These are phyloP conservation scores for Ommatoiulus sabulosus DNA, from an alignment of 2,888 invertebrate genomes.

Conservation along the genomic window DNA sequence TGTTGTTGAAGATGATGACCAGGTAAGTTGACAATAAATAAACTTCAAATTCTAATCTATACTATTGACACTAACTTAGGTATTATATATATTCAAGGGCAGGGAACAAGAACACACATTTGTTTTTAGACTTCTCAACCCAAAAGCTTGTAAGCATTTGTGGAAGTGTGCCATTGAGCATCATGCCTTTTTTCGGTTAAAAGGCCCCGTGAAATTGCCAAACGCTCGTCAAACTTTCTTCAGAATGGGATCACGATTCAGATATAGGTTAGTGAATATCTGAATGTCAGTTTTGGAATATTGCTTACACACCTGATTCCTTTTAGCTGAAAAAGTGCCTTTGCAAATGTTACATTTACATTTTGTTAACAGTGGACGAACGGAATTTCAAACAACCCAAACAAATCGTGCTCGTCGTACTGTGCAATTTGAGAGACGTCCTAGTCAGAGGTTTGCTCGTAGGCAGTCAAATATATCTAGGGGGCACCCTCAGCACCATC, in stretches of 20 bases:
- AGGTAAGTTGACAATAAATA: constrained; percentile 65
- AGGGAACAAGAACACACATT: constrained; percentile 98
- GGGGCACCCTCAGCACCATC: constrained; percentile 61
- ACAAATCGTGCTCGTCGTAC: constrained; percentile 90
- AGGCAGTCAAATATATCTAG: constrained; percentile 84
- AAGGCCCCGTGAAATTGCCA: constrained; percentile 88
- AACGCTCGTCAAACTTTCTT: constrained; percentile 95
- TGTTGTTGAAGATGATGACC: constrained; percentile 98
- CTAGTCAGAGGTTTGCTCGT: constrained; percentile 95
- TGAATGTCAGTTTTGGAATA: background rate
- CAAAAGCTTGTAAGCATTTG: constrained; percentile 98
- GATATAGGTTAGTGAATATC: constrained; percentile 74
- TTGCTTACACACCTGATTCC: background rate
- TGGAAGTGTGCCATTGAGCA: constrained; percentile 99
- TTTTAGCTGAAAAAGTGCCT: background rate
- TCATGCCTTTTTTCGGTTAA: constrained; percentile 97
- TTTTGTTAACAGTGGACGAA: constrained; percentile 80
- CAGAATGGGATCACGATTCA: constrained; percentile 97
- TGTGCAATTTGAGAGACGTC: constrained; percentile 95
- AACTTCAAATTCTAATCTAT: constrained; percentile 61
- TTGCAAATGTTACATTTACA: background rate
- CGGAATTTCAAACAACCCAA: constrained; percentile 97
- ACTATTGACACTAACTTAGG: background rate
- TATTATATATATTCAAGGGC: constrained; percentile 70
- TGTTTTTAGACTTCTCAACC: constrained; percentile 93